Evolutionary conservation across 2,888 invertebrate genomes (phyloP).

Genomic region (Beris morrisii): DNA sequence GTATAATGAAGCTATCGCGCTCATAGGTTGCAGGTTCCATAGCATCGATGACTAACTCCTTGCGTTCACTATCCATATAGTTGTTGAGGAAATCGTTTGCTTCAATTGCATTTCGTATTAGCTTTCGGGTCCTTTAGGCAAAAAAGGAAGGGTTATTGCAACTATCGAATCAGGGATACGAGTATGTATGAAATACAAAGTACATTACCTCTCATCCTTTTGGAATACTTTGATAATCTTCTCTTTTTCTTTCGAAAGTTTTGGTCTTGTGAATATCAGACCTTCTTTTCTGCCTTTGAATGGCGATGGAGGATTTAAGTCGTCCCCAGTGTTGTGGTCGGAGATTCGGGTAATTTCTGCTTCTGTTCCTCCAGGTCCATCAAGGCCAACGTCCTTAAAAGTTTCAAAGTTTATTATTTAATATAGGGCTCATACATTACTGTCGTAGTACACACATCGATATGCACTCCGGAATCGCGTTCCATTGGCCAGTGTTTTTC

Average conservation of each 20-base stretch:
- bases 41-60: conserved; percentile 77
- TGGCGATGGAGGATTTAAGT: conserved; percentile 31
- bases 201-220: conserved; percentile 61
- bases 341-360: not conserved
- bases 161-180: no score
- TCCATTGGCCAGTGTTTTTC: conserved; percentile 15
- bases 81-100: conserved; percentile 83
- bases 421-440: not conserved
- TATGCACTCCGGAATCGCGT: conserved; percentile 41
- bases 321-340: not conserved
- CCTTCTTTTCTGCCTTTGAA: conserved; percentile 56
- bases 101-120: conserved; percentile 71
- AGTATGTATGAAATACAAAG: not conserved
- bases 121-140: conserved; percentile 61
- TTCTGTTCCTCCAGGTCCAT: conserved; percentile 5
- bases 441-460: conserved; percentile 35
- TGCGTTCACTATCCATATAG: conserved; percentile 68
- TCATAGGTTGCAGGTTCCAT: conserved; percentile 73
- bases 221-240: conserved; percentile 60
- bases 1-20: conserved; percentile 71
- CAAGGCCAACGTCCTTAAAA: conserved; percentile 26
- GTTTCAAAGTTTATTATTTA: conserved; percentile 14
- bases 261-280: conserved; percentile 58
- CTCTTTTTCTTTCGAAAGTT: conserved; percentile 55
- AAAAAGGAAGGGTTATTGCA: conserved; percentile 1